Evolutionary conservation across 2,888 invertebrate species (phyloP), one percentile per base, ranked within the genome.

Genomic region (Colletes collaris): DNA sequence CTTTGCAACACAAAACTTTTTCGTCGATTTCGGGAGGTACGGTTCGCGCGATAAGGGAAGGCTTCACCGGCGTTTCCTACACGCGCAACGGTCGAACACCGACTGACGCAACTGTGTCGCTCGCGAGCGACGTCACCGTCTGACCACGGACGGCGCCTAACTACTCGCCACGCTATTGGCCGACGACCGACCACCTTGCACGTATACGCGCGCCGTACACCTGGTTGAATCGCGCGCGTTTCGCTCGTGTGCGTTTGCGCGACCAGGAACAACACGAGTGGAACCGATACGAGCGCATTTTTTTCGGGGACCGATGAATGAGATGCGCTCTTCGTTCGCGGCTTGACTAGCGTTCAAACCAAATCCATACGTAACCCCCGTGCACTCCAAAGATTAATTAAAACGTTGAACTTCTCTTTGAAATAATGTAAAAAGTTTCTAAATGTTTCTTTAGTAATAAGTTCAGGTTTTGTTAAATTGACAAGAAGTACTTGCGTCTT

Each of bases 91-190:
- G 68, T 76, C 76, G 74, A 64, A 73, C 84, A 84, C 76, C 52
- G 74, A 87, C 87, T 87, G 85, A 79, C 78, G 74, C 69, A 62
- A 76, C 46, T 35, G 58, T 53, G 49, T 58, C 58, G 68, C 56
- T 56, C 63, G 53, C 55, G 50, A 35, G 60, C 60, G 66, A 67
- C 67, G 70, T 59, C 58, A 59, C 8, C 69, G 75, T 74, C 75
- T 16, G 64, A 62, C 80, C 74, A 77, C 77, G 53, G 73, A 84
- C 86, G 85, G 87, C 87, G 86, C 82, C 78, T 81, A 78, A 71
- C 81, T 60, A 78, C 77, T 74, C 78, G 78, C 78, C 65, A 60
- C 71, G 68, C 69, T 85, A 85, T 86, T 87, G 86, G 87, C 74
- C 80, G 79, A 68, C 68, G 68, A 46, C 37, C 81, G 71, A 81